Conservation (phyloP, 2,888 invertebrate species). For the Tenthredo mesomela region DNA sequence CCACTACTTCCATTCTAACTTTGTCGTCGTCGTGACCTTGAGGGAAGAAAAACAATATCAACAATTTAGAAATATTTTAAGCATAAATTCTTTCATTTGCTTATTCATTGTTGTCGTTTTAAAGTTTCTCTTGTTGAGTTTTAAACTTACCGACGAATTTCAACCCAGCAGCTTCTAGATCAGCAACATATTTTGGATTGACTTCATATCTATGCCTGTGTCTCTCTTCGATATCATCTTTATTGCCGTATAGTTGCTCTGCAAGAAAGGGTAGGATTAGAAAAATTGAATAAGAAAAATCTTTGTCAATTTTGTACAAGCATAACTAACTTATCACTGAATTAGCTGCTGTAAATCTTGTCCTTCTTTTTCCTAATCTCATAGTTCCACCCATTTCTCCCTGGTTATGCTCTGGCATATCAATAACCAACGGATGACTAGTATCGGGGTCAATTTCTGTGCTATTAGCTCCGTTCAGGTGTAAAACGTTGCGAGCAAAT, state of each 20-base stretch:
- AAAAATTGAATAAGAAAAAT: constrained; percentile 22
- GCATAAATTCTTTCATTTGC: background rate
- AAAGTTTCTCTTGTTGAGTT: background rate
- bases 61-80: constrained; percentile 54
- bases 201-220: constrained; percentile 99
- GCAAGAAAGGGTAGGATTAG: constrained; percentile 51
- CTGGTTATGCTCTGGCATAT: constrained; percentile 99
- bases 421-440: constrained; percentile 91
- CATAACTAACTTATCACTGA: constrained; percentile 83
- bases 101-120: background rate
- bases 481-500: constrained; percentile 92
- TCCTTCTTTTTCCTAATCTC: constrained; percentile 96
- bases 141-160: constrained; percentile 88
- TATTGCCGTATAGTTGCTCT: constrained; percentile 89
- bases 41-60: constrained; percentile 65
- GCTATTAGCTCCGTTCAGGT: constrained; percentile 89
- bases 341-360: constrained; percentile 84
- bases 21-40: constrained; percentile 88
- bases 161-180: constrained; percentile 90
- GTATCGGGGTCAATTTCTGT: constrained; percentile 91
- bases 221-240: constrained; percentile 92
- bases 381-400: constrained; percentile 98
- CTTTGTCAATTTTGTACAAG: constrained; percentile 7
- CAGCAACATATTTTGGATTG: constrained; percentile 91
- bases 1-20: constrained; percentile 96